Percentiles rank a stretch among this genome's conserved stretches.
Conservation (phyloP, 2,113 vertebrate species). For the Strix uralensis region DNA sequence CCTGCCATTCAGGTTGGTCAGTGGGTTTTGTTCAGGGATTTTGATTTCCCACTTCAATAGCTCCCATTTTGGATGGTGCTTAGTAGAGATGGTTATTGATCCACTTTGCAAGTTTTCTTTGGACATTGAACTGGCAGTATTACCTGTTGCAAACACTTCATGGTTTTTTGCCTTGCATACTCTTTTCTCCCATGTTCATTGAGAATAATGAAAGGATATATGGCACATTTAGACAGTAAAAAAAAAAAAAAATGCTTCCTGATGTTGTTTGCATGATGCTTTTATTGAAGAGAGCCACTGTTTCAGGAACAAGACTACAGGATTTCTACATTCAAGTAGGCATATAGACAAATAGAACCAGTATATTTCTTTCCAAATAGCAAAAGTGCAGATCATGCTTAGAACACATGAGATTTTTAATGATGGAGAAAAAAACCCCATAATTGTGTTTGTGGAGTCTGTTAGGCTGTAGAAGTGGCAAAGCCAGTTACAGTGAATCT, state of each 20-base stretch:
- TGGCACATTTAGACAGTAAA: background rate
- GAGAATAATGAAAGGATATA: background rate
- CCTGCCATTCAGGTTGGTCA: background rate
- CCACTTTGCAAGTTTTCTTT: background rate
- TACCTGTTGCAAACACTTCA: background rate
- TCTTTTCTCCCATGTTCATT: background rate
- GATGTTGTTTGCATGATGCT: background rate
- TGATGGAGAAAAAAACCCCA: fast-evolving
- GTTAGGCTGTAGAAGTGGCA: background rate
- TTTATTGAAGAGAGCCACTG: background rate
- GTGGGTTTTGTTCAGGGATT: background rate
- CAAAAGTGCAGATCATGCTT: background rate
- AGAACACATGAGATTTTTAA: background rate
- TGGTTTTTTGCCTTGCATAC: background rate
- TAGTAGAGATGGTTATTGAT: background rate
- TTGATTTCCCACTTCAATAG: background rate
- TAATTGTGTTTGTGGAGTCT: background rate
- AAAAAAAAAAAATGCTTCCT: background rate
- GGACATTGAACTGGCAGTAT: background rate
- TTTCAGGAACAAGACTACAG: background rate
- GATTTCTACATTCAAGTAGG: background rate
- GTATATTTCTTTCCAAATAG: background rate
- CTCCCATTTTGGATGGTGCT: background rate
- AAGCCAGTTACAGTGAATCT: background rate
- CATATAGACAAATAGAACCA: background rate